Evolutionary conservation across 2,113 vertebrate genomes (phyloP).

Genomic region (Mirza zaza): DNA sequence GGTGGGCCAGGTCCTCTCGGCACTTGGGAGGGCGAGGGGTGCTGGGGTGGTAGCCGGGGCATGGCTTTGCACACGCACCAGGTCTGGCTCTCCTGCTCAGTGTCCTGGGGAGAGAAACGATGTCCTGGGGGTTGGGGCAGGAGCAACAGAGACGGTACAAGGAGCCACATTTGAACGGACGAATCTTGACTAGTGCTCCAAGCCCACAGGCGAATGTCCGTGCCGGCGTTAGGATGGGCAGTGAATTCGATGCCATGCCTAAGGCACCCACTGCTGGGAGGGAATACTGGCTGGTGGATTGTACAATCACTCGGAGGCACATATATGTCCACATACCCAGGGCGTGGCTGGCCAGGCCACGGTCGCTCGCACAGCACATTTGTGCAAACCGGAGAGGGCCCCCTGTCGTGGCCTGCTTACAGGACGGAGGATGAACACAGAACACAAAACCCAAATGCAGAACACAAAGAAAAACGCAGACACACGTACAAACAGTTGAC

Average conservation of each 20-base stretch:
- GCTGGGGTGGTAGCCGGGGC: background rate
- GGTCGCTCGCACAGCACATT: accelerated
- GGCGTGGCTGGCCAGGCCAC: accelerated
- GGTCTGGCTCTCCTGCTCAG: background rate
- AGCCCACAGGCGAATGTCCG: background rate
- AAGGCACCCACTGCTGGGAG: accelerated
- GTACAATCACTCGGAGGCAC: background rate
- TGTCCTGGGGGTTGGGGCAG: accelerated
- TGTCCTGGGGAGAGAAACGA: background rate
- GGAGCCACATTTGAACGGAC: background rate
- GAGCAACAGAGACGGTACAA: accelerated
- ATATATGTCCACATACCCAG: accelerated
- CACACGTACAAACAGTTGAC: too few relatives aligned
- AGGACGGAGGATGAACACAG: too few relatives aligned
- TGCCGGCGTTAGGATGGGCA: too few relatives aligned
- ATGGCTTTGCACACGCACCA: background rate
- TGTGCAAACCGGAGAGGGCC: background rate
- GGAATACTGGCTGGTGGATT: background rate
- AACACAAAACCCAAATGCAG: too few relatives aligned
- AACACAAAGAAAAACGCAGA: too few relatives aligned
- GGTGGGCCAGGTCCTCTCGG: background rate
- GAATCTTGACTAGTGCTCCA: too few relatives aligned
- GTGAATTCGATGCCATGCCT: background rate
- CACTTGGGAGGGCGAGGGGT: accelerated
- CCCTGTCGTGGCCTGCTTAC: too few relatives aligned